phyloP scores from a whole-genome alignment of 2,888 invertebrate genomes.

The Zele albiditarsus region DNA sequence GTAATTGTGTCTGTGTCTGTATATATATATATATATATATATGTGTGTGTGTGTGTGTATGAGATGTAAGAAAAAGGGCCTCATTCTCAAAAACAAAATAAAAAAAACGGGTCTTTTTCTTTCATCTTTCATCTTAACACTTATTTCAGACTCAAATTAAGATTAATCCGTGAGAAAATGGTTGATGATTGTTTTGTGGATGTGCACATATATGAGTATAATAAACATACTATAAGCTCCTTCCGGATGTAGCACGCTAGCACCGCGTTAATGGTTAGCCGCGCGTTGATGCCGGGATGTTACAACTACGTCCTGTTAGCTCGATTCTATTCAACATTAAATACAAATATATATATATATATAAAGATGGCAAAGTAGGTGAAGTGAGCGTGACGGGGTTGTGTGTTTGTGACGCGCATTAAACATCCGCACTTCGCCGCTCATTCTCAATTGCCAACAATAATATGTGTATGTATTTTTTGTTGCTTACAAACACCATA shows the following conservation, averaged over 20 bases:
- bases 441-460: conserved; percentile 65
- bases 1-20: background rate
- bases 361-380: conserved; percentile 65
- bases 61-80: background rate
- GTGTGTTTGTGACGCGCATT: conserved; percentile 59
- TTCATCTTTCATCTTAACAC: background rate
- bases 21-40: too few species aligned
- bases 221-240: conserved; percentile 49
- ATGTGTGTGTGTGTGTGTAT: background rate
- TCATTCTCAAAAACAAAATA: background rate
- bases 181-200: conserved; percentile 33
- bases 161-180: conserved; percentile 48
- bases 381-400: conserved; percentile 54
- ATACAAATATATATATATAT: conserved; percentile 54
- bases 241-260: conserved; percentile 62
- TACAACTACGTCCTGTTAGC: conserved; percentile 44
- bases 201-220: background rate
- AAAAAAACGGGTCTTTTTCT: background rate
- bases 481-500: too few species aligned
- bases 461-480: too few species aligned
- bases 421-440: conserved; percentile 59
- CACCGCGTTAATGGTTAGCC: conserved; percentile 56
- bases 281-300: conserved; percentile 4
- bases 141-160: conserved; percentile 9
- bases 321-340: conserved; percentile 53